Percentiles rank a stretch among this genome's conserved stretches.
Evolutionary conservation across 2,888 invertebrate genomes (phyloP).

Genomic region (Rhaphigaster nebulosa): DNA sequence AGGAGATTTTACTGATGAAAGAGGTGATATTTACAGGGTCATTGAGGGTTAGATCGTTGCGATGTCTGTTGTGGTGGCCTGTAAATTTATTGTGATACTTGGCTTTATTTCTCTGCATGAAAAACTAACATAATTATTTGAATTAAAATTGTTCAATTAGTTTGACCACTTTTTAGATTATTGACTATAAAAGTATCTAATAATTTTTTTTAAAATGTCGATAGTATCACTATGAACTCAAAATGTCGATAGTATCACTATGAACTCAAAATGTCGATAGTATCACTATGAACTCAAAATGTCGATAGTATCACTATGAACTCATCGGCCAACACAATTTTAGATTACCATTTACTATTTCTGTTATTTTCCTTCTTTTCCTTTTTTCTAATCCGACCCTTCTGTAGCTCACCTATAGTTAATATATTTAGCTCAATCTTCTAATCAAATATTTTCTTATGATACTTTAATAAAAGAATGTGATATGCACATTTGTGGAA

Average conservation of each 20-base stretch:
- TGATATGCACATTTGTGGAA: constrained; percentile 54
- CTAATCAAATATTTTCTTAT: constrained; percentile 56
- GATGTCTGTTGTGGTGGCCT: not conserved
- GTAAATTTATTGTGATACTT: constrained; percentile 57
- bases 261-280: not conserved
- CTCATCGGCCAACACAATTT: not conserved
- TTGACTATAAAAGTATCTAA: not conserved
- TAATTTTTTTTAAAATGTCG: not conserved
- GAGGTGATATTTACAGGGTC: constrained; percentile 49
- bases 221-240: constrained; percentile 30
- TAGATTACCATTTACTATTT: not conserved
- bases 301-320: not conserved
- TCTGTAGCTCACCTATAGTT: constrained; percentile 20
- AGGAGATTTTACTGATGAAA: constrained; percentile 21
- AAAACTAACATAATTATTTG: not conserved
- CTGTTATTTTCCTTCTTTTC: not conserved
- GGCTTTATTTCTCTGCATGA: not conserved
- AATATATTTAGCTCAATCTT: constrained; percentile 46
- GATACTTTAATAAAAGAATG: constrained; percentile 55
- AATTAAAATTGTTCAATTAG: not conserved
- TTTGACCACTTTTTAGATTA: not conserved
- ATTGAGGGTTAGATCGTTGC: not conserved
- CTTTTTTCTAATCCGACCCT: constrained; percentile 2
- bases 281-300: too few relatives aligned
- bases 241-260: not conserved